Base-by-base conservation (phyloP, 2,113 vertebrate species). In the Onychorhynchus coronatus region DNA sequence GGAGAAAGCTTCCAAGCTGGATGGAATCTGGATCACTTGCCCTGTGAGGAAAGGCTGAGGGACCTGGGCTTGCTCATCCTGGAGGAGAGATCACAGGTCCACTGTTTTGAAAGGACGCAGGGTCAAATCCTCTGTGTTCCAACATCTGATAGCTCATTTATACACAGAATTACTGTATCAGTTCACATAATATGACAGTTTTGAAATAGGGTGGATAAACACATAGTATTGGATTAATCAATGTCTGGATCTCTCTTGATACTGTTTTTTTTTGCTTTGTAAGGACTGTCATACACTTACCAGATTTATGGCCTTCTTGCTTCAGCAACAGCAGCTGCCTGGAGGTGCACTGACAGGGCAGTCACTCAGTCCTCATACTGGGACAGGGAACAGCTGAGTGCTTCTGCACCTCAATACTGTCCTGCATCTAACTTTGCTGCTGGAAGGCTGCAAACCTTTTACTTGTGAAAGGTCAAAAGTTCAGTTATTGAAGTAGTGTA, bases 61-160 rank as follows among this genome's bases (percentile, higher is more conserved):
- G 8, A 53, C 2, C 6, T 14, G 11, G 13, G 13, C 3, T 47
- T 30, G 20, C 27, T 89, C 24, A 61, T 25, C 6, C 28, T 22
- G 30, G 9, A 89, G 39, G 5, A 67, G 9, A 46, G 39, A 67
- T 67, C 44, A 67, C 23, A 81, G 27, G 58, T 28, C 7, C 59
- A 52, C 15, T 35, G 5, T 68, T 75, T 42, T 52, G 8, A 77
- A 35, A 47, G 30, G 6, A 31, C 77, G 8, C 5, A 42, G 18
- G 3, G 24, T 25, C 35, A 80, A 55, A 67, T 76, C 14, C 17
- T 84, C 70, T 33, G 0, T 18, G 14, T 84, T 25, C 6, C 55
- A 21, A 42, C 0, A 1, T 13, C 39, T 27, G n/a, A 52, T 14
- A 4, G 0, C 19, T 28, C 24, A 39, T 49, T 65, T 56, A 14